Conservation (phyloP, 2,113 vertebrate genomes). For the Coptodon bakossiorum region DNA sequence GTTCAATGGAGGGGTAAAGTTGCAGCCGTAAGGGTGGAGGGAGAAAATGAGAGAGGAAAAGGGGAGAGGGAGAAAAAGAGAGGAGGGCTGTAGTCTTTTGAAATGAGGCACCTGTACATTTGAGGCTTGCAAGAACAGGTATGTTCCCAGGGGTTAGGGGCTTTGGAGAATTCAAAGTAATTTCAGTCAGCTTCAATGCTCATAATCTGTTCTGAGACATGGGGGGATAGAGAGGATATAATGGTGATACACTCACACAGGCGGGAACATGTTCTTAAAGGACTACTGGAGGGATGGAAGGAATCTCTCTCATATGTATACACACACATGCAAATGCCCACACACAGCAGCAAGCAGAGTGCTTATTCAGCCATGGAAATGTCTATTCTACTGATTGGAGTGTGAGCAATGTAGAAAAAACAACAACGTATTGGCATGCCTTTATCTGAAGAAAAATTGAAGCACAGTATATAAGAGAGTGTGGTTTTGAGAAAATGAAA, state of each 20-base stretch:
- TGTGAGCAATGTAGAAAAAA: neutral
- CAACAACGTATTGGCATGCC: neutral
- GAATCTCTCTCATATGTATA: slow-evolving; percentile 11
- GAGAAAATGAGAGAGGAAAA: neutral
- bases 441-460: neutral
- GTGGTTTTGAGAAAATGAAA: neutral
- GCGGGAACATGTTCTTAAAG: slow-evolving; percentile 50
- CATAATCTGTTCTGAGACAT: slow-evolving; percentile 34
- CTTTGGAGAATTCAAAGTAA: slow-evolving; percentile 47
- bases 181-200: slow-evolving; percentile 25
- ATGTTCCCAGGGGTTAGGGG: slow-evolving; percentile 56
- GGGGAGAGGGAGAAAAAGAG: slow-evolving; percentile 14
- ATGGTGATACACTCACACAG: slow-evolving; percentile 45
- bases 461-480: neutral
- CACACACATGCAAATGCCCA: neutral
- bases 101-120: slow-evolving; percentile 64
- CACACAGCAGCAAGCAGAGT: neutral
- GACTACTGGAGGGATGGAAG: slow-evolving; percentile 35
- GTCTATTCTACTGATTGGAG: neutral
- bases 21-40: slow-evolving; percentile 26
- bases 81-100: slow-evolving; percentile 38
- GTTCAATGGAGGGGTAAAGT: slow-evolving; percentile 44
- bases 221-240: slow-evolving; percentile 24
- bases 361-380: neutral
- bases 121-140: slow-evolving; percentile 60